Evolutionary conservation across 1,140 invertebrate species (phyloP), one percentile per base, ranked within the genome.

Genomic region (Calephelis nemesis): DNA sequence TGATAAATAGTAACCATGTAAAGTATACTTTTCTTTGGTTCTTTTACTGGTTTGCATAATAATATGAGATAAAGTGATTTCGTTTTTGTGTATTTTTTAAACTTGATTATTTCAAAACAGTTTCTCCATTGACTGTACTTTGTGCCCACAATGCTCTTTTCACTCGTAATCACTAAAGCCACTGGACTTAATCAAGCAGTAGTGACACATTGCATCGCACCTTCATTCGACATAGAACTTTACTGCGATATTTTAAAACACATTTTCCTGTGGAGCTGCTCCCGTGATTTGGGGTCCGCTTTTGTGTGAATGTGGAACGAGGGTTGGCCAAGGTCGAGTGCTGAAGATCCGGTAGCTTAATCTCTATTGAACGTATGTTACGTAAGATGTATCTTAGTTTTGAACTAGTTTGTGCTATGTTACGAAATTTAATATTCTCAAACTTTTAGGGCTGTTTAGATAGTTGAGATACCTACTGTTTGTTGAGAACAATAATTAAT

Each of bases 291-390:
- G 66, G 66, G 65, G 66, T 62, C 58, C 65, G 52, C 64, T 66
- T 54, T 67, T 67, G 40, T 47, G 5, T 54, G 65, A 40, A 47
- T 40, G 47, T 9, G 47, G 48, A 65, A 40, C 40, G 64, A 85
- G 85, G 87, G 85, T 76, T 79, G 85, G 63, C 80, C 87, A 89
- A 89, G 87, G 87, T 81, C 87, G 76, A 69, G 66, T 72, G 82
- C 83, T 87, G 84, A 87, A 66, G 60, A 80, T 75, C 85, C 81
- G 79, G 79, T 63, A 68, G 49, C 68, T 67, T 60, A 67, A 67
- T 67, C 65, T 67, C 65, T 7, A 45, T 47, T 39, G 5, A 58
- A 42, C 47, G 45, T 45, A 4, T n/a, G 52, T 68, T 50, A 68
- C 45, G n/a, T 62, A 62, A 68, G 12, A 15, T 60, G 40, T 52